Base-by-base conservation (phyloP, 2,797 vertebrate genomes). In the Coluber constrictor region DNA sequence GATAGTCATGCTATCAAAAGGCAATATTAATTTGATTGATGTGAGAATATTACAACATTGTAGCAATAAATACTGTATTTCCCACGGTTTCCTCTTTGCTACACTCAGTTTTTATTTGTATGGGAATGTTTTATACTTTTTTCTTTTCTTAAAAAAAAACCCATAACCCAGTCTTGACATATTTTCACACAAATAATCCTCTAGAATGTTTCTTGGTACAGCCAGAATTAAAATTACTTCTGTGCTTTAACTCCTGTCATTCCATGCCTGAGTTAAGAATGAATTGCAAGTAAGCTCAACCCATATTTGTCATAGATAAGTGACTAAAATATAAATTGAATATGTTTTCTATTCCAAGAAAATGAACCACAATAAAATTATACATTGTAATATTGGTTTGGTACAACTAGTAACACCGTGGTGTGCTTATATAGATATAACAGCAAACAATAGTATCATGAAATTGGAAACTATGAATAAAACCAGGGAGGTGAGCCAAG, bases 21-120 rank as follows among this genome's bases (percentile, higher is more conserved):
- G 94, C 96, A 96, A 96, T 95, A 94, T 93, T 95, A 94, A 90
- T 91, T 87, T 92, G 23, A 93, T 90, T 93, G 86, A 47, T 94
- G 94, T 47, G 43, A 83, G 20, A 83, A 23, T 43, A n/a, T 37
- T 23, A 94, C 94, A 96, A 92, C 88, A 88, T 91, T 59, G 4
- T 74, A 4, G 93, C 4, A 92, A 91, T 96, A 90, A 96, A 96
- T 95, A 32, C 10, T 59, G 2, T 37, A 91, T 60, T 66, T 90
- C 91, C 43, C 51, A 15, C 57, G 91, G 66, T 93, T 20, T 10
- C 60, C 83, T 25, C 56, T 95, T 94, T 83, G 79, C 88, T 61
- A 1, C 2, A n/a, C 16, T 87, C 3, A 32, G 18, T 0, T 90
- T 94, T 93, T 95, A 91, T 95, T 95, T 95, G 87, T 5, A 63